Percentiles rank a stretch among this genome's conserved stretches.
These are phyloP conservation scores for Pygmarrhopalites habei DNA, from an alignment of 1,140 invertebrate species.

Conservation along the genomic window DNA sequence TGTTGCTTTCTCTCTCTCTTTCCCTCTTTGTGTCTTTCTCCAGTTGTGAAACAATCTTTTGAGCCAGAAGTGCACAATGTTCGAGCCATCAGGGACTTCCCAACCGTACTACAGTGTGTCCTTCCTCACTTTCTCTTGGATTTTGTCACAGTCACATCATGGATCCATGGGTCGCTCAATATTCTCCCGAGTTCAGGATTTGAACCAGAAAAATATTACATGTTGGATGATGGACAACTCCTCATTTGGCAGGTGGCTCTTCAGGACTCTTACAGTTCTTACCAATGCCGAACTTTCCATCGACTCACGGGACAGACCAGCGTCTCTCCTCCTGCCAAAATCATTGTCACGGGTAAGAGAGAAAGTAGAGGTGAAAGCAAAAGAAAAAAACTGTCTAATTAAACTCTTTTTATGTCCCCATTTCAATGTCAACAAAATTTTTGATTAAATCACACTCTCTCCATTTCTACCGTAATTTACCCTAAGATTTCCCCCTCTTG, in stretches of 20 bases:
- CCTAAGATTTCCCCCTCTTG: not conserved
- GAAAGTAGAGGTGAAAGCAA: constrained; percentile 4
- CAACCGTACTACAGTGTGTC: constrained; percentile 20
- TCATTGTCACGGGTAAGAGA: constrained; percentile 58
- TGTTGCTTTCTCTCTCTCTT: too few relatives aligned
- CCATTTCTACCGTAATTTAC: not conserved
- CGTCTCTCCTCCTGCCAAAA: constrained; percentile 60
- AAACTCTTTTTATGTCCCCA: not conserved
- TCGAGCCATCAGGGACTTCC: constrained; percentile 12
- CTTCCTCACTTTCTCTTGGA: constrained; percentile 24
- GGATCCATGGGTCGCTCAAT: constrained; percentile 30
- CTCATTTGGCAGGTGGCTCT: constrained; percentile 30
- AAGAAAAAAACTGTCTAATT: not conserved
- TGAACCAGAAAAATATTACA: constrained; percentile 23
- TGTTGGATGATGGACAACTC: constrained; percentile 29
- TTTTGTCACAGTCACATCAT: constrained; percentile 31
- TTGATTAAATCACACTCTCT: not conserved
- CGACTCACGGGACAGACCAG: constrained; percentile 48
- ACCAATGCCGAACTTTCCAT: constrained; percentile 31
- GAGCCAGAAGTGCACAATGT: constrained; percentile 22
- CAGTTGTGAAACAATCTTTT: constrained; percentile 31
- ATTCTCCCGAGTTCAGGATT: constrained; percentile 21
- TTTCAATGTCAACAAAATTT: not conserved
- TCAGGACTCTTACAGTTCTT: constrained; percentile 19
- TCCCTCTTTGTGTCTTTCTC: not conserved